Percentiles rank a stretch among this genome's conserved stretches.
phyloP scores from a whole-genome alignment of 2,797 vertebrate genomes.

The Danio albolineatus region DNA sequence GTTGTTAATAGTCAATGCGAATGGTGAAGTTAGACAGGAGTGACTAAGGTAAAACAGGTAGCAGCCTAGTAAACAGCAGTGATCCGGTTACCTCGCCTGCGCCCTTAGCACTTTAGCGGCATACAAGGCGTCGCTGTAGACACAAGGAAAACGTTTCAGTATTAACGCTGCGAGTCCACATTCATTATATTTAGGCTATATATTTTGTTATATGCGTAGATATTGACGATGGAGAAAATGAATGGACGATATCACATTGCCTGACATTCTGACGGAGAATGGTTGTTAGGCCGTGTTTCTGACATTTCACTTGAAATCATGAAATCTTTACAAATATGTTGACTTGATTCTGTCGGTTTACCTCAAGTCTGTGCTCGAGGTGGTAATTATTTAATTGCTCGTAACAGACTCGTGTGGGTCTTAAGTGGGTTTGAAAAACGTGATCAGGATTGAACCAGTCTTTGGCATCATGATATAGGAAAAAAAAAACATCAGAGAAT shows the following conservation, averaged over 20 bases:
- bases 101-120: conserved; percentile 37
- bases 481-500: not conserved
- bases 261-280: not conserved
- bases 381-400: too few species aligned
- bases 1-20: not conserved
- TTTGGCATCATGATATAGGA: not conserved
- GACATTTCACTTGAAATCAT: not conserved
- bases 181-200: not conserved
- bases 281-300: conserved; percentile 3
- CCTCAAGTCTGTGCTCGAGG: not conserved
- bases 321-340: not conserved
- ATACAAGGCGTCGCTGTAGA: conserved; percentile 2
- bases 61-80: not conserved
- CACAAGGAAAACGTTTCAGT: not conserved
- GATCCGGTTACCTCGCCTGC: conserved; percentile 31
- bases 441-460: not conserved
- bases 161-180: not conserved
- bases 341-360: not conserved
- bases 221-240: not conserved
- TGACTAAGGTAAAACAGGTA: not conserved
- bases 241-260: not conserved
- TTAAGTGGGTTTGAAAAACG: not conserved
- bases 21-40: not conserved
- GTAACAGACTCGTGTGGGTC: not conserved
- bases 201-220: not conserved